Evolutionary conservation across 2,888 invertebrate species (phyloP).

Genomic region (Amiota minor): DNA sequence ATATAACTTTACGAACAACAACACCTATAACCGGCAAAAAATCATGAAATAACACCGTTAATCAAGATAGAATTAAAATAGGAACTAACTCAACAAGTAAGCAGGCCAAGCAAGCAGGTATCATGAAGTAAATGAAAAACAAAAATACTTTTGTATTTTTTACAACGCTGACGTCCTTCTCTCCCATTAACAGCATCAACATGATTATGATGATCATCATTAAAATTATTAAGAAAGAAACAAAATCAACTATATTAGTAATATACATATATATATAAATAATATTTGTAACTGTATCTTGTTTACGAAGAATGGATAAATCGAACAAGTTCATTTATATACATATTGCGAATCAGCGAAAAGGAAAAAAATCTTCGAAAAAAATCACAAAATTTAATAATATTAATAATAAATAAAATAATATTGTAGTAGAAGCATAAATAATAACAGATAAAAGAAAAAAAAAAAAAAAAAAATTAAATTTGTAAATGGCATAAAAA

Average conservation of each 20-base stretch:
- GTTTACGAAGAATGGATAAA: constrained; percentile 41
- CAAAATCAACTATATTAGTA: constrained; percentile 34
- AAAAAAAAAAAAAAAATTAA: constrained; percentile 33
- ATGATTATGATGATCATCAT: constrained; percentile 47
- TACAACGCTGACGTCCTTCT: constrained; percentile 67
- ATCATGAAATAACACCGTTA: constrained; percentile 30
- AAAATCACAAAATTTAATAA: constrained; percentile 40
- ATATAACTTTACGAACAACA: constrained; percentile 14
- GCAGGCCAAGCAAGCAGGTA: constrained; percentile 37
- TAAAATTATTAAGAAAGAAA: constrained; percentile 24
- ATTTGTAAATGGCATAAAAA: constrained; percentile 30
- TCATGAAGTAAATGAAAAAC: constrained; percentile 50
- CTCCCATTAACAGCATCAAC: constrained; percentile 48
- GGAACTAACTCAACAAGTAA: constrained; percentile 53
- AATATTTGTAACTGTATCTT: constrained; percentile 39
- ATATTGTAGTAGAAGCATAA: constrained; percentile 34
- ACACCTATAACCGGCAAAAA: constrained; percentile 41
- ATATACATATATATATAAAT: constrained; percentile 24
- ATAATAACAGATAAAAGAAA: constrained; percentile 17
- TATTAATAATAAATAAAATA: constrained; percentile 51
- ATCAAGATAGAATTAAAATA: no score
- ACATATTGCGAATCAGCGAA: background rate
- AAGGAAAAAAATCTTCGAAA: constrained; percentile 35
- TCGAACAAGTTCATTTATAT: constrained; percentile 31
- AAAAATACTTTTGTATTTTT: constrained; percentile 56